These are phyloP conservation scores for Onthophagus sagittarius DNA, from an alignment of 2,888 invertebrate genomes.

Conservation along the genomic window DNA sequence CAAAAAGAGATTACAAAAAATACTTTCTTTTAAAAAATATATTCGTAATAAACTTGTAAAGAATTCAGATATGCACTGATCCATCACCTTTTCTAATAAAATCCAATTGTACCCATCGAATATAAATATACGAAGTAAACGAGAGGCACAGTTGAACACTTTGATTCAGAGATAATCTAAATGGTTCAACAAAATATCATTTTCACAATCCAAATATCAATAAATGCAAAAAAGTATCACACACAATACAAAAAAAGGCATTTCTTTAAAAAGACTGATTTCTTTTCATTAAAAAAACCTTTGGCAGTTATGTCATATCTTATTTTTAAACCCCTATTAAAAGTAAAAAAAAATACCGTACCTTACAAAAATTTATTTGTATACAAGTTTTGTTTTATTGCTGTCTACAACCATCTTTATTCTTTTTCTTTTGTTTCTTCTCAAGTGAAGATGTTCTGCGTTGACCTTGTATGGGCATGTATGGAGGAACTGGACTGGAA, in stretches of 20 bases:
- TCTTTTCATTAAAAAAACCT: not conserved
- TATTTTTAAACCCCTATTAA: not conserved
- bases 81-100: not conserved
- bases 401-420: constrained; percentile 45
- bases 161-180: not conserved
- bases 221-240: not conserved
- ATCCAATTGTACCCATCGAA: not conserved
- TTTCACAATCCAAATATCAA: not conserved
- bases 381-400: constrained; percentile 41
- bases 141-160: not conserved
- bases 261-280: not conserved
- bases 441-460: constrained; percentile 61
- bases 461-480: constrained; percentile 77
- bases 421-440: constrained; percentile 38
- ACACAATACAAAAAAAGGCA: not conserved
- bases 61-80: constrained; percentile 1
- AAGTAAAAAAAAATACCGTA: constrained; percentile 7
- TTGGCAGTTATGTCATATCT: not conserved
- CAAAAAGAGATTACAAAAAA: constrained; percentile 17
- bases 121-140: not conserved
- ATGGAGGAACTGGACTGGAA: constrained; percentile 60
- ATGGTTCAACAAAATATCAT: not conserved
- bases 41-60: not conserved
- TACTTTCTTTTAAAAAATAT: not conserved
- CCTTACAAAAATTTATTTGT: not conserved